Conservation (phyloP, 2,113 vertebrate species). For the Tricholaema leucomelas region DNA sequence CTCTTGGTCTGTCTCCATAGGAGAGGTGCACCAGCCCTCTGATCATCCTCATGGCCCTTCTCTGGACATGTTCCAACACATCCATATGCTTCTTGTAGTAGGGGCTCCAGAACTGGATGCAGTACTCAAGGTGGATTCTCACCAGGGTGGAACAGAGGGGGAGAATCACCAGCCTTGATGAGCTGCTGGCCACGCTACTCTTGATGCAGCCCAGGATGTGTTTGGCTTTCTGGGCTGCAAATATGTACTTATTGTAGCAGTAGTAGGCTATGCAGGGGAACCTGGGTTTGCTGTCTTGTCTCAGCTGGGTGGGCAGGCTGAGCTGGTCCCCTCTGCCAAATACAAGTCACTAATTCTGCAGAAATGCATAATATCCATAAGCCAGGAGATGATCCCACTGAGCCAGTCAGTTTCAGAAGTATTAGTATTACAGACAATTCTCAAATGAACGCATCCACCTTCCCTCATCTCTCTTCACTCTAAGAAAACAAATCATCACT, state of each 20-base stretch:
- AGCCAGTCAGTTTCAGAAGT: neutral
- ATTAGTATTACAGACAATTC: neutral
- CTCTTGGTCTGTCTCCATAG: too few relatives aligned
- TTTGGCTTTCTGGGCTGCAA: too few relatives aligned
- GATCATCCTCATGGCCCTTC: too few relatives aligned
- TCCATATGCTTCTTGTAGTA: too few relatives aligned
- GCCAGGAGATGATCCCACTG: neutral
- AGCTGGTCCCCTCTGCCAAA: neutral
- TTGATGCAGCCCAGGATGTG: too few relatives aligned
- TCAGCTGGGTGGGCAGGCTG: neutral
- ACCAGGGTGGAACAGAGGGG: too few relatives aligned
- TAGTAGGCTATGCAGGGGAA: neutral
- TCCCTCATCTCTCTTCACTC: neutral
- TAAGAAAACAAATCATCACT: neutral
- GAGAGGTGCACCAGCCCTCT: too few relatives aligned
- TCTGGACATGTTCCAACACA: too few relatives aligned
- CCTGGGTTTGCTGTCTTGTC: neutral
- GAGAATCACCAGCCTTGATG: too few relatives aligned
- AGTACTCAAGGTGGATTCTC: too few relatives aligned
- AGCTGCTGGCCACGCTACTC: too few relatives aligned
- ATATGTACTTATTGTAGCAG: neutral
- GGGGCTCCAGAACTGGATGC: too few relatives aligned
- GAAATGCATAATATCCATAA: neutral
- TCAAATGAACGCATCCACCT: neutral
- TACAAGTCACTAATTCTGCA: neutral